Percentiles rank a stretch among this genome's conserved stretches.
Evolutionary conservation across 2,797 vertebrate genomes (phyloP).

Genomic region (Acipenser oxyrinchus): DNA sequence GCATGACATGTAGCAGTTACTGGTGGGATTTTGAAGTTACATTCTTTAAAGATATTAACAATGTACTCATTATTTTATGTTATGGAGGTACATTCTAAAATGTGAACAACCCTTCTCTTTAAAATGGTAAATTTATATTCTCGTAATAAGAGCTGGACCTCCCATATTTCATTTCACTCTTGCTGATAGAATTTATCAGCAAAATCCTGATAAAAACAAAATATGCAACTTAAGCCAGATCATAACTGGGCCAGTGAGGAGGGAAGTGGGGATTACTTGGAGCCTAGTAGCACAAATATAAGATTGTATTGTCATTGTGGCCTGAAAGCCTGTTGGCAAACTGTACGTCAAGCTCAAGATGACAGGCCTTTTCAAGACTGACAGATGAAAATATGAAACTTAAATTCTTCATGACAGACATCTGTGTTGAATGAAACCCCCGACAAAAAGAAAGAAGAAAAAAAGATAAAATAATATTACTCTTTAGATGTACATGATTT

Average conservation of each 20-base stretch:
- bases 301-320: conserved; percentile 86
- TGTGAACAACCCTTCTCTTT: conserved; percentile 26
- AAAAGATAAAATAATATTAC: conserved; percentile 18
- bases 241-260: conserved; percentile 78
- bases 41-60: conserved; percentile 2
- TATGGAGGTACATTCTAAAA: conserved; percentile 21
- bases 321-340: conserved; percentile 84
- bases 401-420: conserved; percentile 98
- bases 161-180: conserved; percentile 92
- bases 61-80: conserved; percentile 50
- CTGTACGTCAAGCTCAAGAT: conserved; percentile 85
- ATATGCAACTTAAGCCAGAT: conserved; percentile 97
- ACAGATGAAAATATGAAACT: conserved; percentile 92
- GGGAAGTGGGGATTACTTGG: conserved; percentile 87
- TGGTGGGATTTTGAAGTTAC: background rate
- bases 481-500: conserved; percentile 23
- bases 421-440: conserved; percentile 65
- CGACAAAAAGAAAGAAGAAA: conserved; percentile 24
- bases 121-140: conserved; percentile 31
- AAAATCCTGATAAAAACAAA: conserved; percentile 89
- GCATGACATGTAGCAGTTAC: background rate
- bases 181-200: conserved; percentile 99
- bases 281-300: conserved; percentile 76
- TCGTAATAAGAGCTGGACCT: conserved; percentile 73
- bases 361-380: conserved; percentile 93